Evolutionary conservation across 1,140 invertebrate genomes (phyloP).

Genomic region (Galleria mellonella): DNA sequence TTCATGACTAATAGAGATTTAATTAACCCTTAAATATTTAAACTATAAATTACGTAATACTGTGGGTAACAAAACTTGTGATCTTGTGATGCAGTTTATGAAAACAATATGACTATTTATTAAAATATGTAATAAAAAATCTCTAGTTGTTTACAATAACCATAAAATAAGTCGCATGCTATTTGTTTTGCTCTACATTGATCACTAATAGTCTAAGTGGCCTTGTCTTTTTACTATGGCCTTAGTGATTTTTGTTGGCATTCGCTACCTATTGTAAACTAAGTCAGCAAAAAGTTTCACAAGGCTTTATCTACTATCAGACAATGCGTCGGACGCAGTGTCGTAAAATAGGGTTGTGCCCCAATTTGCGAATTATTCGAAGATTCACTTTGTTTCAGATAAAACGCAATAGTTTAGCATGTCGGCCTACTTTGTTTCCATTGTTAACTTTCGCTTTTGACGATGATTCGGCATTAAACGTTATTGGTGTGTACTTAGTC

Average conservation of each 20-base stretch:
- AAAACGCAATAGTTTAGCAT: slow-evolving; percentile 47
- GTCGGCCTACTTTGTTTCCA: slow-evolving; percentile 43
- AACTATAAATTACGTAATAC: no score
- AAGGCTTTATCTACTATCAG: slow-evolving; percentile 37
- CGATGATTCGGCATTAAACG: slow-evolving; percentile 6
- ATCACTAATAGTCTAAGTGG: slow-evolving; percentile 18
- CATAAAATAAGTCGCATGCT: slow-evolving; percentile 9
- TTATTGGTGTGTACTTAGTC: not conserved
- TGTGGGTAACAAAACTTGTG: no score
- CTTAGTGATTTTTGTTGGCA: slow-evolving; percentile 23
- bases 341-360: slow-evolving; percentile 48
- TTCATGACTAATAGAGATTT: no score
- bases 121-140: no score
- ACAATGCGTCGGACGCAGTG: slow-evolving; percentile 31
- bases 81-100: no score
- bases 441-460: slow-evolving; percentile 44
- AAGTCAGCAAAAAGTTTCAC: slow-evolving; percentile 36
- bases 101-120: no score
- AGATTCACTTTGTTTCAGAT: slow-evolving; percentile 39
- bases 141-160: no score
- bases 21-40: no score
- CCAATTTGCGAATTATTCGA: slow-evolving; percentile 44
- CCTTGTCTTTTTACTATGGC: slow-evolving; percentile 28
- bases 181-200: slow-evolving; percentile 19
- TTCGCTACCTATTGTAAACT: slow-evolving; percentile 32